Base-by-base conservation (phyloP, 2,797 vertebrate genomes). In the Catamblyrhynchus diadema region DNA sequence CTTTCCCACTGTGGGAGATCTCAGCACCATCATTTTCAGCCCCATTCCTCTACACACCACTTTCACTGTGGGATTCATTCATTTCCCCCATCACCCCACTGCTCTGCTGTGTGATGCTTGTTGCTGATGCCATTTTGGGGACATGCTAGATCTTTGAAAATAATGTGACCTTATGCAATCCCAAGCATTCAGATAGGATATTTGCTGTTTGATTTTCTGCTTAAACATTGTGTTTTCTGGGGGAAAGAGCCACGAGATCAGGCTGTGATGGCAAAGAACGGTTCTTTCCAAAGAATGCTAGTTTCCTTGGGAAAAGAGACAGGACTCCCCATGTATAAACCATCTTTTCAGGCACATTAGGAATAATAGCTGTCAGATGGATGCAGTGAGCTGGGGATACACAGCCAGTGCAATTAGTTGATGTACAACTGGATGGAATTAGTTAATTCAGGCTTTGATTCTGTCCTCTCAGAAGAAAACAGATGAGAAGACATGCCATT, bases 381-480 rank as follows among this genome's bases (percentile, higher is more conserved):
- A 88, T 92, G 42, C 59, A 72, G 33, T 88, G 54, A 95, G 67
- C 44, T 74, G 57, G 30, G 60, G 22, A 81, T 83, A 65, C 81
- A 85, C 66, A 96, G 80, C 33, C 74, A 39, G 73, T 82, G 61
- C 54, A 83, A 95, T 96, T 86, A 94, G 48, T 11, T 87, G 65
- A 54, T 83, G 65, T 71, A 67, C 33, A 9, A 39, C 82, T 95
- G 82, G 57, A 92, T 84, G 66, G 72, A 95, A 93, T 90, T 90
- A 81, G 62, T 88, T 94, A 89, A 92, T 81, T 95, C 35, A 64
- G 51, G 75, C 56, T 95, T 94, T 86, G 51, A 91, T 88, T 91
- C 75, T 57, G 19, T 92, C 56, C 85, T 96, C 70, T 45, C 65
- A 93, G 90, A 90, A 92, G 72, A 95, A 94, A 96, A 90, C 48